Conservation (phyloP, 2,797 vertebrate species). For the Macroramphosus scolopax region DNA sequence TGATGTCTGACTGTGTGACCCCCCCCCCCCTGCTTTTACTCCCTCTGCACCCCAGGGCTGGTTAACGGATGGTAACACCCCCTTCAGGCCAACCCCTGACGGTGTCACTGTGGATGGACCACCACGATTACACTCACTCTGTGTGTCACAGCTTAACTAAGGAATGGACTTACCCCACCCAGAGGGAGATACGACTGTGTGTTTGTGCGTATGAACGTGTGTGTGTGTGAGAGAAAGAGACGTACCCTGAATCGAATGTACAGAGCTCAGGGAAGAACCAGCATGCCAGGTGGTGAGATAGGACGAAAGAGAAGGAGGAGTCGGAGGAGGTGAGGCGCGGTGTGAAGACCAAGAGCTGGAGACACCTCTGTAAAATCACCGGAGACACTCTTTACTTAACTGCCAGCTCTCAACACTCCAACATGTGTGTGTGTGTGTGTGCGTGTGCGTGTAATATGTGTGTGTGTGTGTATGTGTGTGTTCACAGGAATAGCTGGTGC, state of each 20-base stretch:
- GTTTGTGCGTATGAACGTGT: constrained; percentile 21
- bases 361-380: constrained; percentile 55
- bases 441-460: constrained; percentile 11
- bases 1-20: constrained; percentile 7
- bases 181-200: constrained; percentile 44
- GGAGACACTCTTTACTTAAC: constrained; percentile 64
- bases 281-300: constrained; percentile 50
- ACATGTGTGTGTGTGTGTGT: constrained; percentile 33
- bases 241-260: constrained; percentile 72
- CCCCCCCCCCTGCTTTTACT: no score
- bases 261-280: constrained; percentile 74
- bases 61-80: constrained; percentile 64
- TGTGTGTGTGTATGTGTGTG: constrained; percentile 33
- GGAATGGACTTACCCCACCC: constrained; percentile 63
- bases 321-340: constrained; percentile 4
- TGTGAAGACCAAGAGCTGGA: constrained; percentile 38
- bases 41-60: constrained; percentile 62
- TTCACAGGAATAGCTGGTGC: constrained; percentile 56
- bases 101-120: constrained; percentile 64
- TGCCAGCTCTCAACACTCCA: constrained; percentile 70
- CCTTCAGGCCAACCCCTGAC: constrained; percentile 59
- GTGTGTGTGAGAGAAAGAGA: constrained; percentile 37
- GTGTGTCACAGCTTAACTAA: constrained; percentile 70
- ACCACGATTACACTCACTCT: constrained; percentile 62
- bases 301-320: constrained; percentile 23